Base-by-base conservation (phyloP, 2,113 vertebrate genomes). In the Takifugu flavidus region DNA sequence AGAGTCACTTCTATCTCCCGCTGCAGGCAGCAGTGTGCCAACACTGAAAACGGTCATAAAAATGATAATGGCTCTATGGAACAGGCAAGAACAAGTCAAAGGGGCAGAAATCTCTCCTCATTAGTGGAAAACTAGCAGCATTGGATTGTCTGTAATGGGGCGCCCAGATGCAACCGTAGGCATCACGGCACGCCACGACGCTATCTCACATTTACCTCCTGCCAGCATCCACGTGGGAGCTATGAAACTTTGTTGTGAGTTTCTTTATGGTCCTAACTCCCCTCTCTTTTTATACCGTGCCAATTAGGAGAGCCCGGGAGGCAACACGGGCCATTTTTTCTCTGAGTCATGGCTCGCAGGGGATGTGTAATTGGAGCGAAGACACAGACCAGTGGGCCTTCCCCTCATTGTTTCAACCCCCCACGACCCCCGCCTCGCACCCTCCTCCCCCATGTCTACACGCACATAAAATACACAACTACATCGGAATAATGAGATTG, bases 251-350 rank as follows among this genome's bases (percentile, higher is more conserved):
- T 63, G 50, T 59, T 43, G 66, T 65, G 47, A 15, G 51, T 69
- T 70, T 68, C 66, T 44, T 28, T 12, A 62, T 29, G 43, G 62
- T 63, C 56, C 66, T 47, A 13, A 14, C 45, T 47, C 45, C n/a
- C 44, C 39, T 59, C 55, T 72, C 43, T 55, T 78, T 73, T 67
- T 65, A 49, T n/a, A 1, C 56, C 13, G 61, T 67, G 69, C 85
- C 79, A 87, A 89, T 89, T 89, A 87, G 79, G 67, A 77, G 59
- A 70, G 62, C 56, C 64, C 68, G 62, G 86, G 78, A 67, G 54
- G 67, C 75, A 82, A 77, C 61, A 11, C 15, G 65, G 69, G 69
- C 77, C 62, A 65, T 80, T 79, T 39, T 39, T 39, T 82, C 61
- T 77, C 70, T 64, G 66, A 80, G 68, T 73, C 14, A 2, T 34